Base-by-base conservation (phyloP, 2,888 invertebrate genomes). In the Pocota personata region DNA sequence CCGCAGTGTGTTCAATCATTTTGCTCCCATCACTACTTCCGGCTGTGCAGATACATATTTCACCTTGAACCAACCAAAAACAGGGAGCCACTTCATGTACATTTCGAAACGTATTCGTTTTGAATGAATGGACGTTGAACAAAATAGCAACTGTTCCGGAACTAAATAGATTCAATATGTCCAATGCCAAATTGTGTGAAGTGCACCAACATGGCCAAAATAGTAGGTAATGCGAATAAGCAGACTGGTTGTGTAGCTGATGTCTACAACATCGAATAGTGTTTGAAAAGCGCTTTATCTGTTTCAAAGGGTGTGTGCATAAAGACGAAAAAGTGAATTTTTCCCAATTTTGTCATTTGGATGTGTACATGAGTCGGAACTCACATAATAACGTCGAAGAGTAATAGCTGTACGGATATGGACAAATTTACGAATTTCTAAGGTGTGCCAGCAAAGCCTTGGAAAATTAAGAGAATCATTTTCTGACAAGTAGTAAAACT, bases 131-230 rank as follows among this genome's bases (percentile, higher is more conserved):
- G 48, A 48, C 16, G 30, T 50, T 50, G 48, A 58, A 69, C 58
- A 77, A 60, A 69, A 58, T 77, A 32, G 58, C 66, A 73, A 72
- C 48, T 66, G 58, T 60, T 66, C 72, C 79, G 72, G 79, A 79
- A 73, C 72, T 10, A 58, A 50, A 72, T 72, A 50, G 19, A 57
- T n/a, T 46, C 46, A 37, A 64, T 66, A 57, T 57, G 35, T 50
- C 16, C 60, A 27, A 50, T 62, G 73, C 14, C 60, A 73, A 62
- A 62, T 24, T 73, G 27, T 27, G 24, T 30, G 24, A 50, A 30
- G 40, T 73, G 62, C 73, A 73, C 8, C 40, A 52, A 19, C 27
- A 27, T 27, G 24, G 43, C 58, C 24, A 32, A 58, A 35, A 58
- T 12, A 10, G 12, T 32, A 10, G 32, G 32, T 55, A 57, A 35